phyloP scores from a whole-genome alignment of 2,797 vertebrate species.

The Pelochelys cantorii region DNA sequence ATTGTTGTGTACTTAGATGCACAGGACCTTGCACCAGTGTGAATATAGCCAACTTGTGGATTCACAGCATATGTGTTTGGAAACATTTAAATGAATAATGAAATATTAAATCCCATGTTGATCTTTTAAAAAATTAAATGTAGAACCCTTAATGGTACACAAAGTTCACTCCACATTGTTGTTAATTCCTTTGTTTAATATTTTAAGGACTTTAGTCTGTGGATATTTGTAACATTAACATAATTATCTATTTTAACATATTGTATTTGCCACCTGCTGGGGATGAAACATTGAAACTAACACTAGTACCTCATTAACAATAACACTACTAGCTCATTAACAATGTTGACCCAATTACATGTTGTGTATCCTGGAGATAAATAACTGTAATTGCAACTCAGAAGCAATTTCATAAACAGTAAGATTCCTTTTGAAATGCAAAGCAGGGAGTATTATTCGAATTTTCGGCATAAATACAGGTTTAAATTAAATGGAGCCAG shows the following conservation, averaged over 20 bases:
- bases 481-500: conserved; percentile 67
- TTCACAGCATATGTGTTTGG: neutral
- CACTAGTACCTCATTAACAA: conserved; percentile 71
- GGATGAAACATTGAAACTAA: conserved; percentile 47
- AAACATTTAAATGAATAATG: neutral
- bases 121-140: neutral
- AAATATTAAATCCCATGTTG: neutral
- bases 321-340: conserved; percentile 74
- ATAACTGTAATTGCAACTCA: conserved; percentile 75
- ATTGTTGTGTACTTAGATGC: neutral
- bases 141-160: neutral
- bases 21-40: neutral
- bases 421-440: conserved; percentile 69
- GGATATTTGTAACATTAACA: conserved; percentile 71
- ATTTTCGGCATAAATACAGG: conserved; percentile 64
- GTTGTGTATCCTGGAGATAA: conserved; percentile 74
- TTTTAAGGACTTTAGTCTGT: conserved; percentile 71
- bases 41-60: neutral
- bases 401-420: conserved; percentile 72
- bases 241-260: conserved; percentile 76
- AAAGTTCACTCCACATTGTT: neutral
- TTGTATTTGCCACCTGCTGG: conserved; percentile 73
- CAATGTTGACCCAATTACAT: conserved; percentile 78
- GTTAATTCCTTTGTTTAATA: conserved; percentile 68
- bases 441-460: conserved; percentile 54